These are phyloP conservation scores for Anarsia innoxiella DNA, from an alignment of 2,888 invertebrate genomes.

Conservation along the genomic window DNA sequence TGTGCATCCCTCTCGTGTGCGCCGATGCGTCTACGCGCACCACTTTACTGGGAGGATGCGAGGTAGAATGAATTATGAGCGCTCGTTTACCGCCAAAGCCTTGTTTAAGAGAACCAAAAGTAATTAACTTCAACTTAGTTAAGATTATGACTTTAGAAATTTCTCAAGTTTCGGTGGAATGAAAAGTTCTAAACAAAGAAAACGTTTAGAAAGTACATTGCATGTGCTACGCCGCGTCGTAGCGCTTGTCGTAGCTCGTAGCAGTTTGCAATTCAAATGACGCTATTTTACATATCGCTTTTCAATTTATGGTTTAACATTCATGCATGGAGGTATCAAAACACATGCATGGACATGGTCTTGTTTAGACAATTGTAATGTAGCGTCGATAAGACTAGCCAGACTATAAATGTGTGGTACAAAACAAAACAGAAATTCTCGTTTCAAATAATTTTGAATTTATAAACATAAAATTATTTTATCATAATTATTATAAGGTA, in stretches of 20 bases:
- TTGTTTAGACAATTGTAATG: conserved; percentile 12
- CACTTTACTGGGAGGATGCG: conserved; percentile 52
- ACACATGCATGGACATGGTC: conserved; percentile 4
- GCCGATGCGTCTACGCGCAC: conserved; percentile 64
- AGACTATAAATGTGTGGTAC: conserved; percentile 4
- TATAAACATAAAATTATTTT: too few species aligned
- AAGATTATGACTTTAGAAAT: conserved; percentile 50
- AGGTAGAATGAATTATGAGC: conserved; percentile 57
- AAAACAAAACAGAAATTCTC: too few species aligned
- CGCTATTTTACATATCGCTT: too few species aligned
- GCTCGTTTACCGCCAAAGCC: conserved; percentile 66
- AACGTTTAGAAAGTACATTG: too few species aligned
- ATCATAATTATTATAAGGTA: too few species aligned
- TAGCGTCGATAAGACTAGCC: conserved; percentile 10
- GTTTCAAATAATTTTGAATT: too few species aligned
- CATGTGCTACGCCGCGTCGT: conserved; percentile 35
- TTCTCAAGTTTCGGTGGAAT: conserved; percentile 30
- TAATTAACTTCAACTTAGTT: conserved; percentile 70
- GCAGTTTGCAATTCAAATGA: conserved; percentile 1
- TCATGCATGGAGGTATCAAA: conserved; percentile 1
- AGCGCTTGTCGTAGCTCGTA: conserved; percentile 27
- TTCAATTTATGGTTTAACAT: conserved; percentile 3
- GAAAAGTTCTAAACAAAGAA: too few species aligned
- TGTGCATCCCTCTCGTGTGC: conserved; percentile 39
- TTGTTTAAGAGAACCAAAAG: conserved; percentile 62